Evolutionary conservation across 1,140 invertebrate species (phyloP).

Genomic region (Zophobas atratus): DNA sequence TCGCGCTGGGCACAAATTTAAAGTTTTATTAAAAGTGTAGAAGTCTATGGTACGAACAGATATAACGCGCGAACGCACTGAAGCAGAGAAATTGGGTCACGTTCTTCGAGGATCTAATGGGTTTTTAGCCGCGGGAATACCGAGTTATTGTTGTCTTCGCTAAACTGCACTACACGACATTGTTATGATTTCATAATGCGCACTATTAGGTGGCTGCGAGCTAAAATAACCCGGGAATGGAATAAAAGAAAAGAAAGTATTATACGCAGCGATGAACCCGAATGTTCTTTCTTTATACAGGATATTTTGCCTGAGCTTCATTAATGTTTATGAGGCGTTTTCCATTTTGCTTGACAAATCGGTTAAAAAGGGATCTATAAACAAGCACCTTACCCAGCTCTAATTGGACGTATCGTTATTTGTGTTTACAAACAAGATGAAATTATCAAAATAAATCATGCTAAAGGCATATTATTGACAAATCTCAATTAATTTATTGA

Average conservation of each 20-base stretch:
- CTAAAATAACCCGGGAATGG: constrained; percentile 5
- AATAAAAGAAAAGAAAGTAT: constrained; percentile 35
- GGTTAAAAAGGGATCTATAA: background rate
- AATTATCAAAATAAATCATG: too few relatives aligned
- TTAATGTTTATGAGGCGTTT: constrained; percentile 29
- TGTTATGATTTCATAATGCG: constrained; percentile 29
- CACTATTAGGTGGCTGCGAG: constrained; percentile 11
- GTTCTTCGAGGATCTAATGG: constrained; percentile 27
- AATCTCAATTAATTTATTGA: too few relatives aligned
- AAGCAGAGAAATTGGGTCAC: constrained; percentile 33
- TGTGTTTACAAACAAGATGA: too few relatives aligned
- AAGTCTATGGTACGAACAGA: constrained; percentile 5
- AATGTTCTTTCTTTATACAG: constrained; percentile 32
- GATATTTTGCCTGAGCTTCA: constrained; percentile 16
- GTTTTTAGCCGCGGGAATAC: constrained; percentile 29
- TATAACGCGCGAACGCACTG: constrained; percentile 16
- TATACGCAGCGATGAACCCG: constrained; percentile 17
- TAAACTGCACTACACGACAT: constrained; percentile 40
- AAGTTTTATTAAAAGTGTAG: constrained; percentile 37
- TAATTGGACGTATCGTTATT: constrained; percentile 8
- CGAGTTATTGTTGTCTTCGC: constrained; percentile 36
- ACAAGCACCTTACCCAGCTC: constrained; percentile 1
- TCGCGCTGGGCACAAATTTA: constrained; percentile 24
- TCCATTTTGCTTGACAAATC: constrained; percentile 32
- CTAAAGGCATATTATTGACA: too few relatives aligned